Evolutionary conservation across 64 coral and sea anemone genomes (phyloP).

Genomic region (Actinia tenebrosa): DNA sequence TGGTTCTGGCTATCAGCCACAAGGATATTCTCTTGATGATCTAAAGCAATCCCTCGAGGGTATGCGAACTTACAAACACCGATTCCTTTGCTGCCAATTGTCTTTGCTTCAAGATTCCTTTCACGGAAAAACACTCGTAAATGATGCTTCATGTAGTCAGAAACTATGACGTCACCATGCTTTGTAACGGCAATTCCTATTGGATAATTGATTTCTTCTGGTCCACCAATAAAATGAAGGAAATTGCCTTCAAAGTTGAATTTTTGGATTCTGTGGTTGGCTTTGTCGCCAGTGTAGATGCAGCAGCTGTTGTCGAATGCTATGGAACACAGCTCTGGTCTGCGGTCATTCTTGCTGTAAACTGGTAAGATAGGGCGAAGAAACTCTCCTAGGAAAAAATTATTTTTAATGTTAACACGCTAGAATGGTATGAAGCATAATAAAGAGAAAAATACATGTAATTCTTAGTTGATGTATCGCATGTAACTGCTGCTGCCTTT

Average conservation of each 20-base stretch:
- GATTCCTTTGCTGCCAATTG: constrained; percentile 59
- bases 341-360: constrained; percentile 74
- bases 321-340: constrained; percentile 64
- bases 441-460: no score
- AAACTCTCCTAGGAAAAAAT: constrained; percentile 50
- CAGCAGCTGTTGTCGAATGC: constrained; percentile 43
- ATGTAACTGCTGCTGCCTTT: no score
- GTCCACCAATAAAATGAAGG: constrained; percentile 69
- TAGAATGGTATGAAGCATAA: no score
- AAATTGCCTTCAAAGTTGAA: constrained; percentile 78
- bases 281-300: constrained; percentile 72
- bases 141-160: constrained; percentile 65
- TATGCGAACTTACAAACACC: constrained; percentile 67
- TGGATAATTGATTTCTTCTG: constrained; percentile 61
- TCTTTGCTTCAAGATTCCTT: constrained; percentile 28
- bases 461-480: no score
- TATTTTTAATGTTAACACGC: background rate
- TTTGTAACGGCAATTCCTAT: constrained; percentile 66
- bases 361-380: constrained; percentile 85
- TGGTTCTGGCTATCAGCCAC: constrained; percentile 89
- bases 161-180: constrained; percentile 66
- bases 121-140: constrained; percentile 72
- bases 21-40: constrained; percentile 77
- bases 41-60: constrained; percentile 78
- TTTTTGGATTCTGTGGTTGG: constrained; percentile 90